Base-by-base conservation (phyloP, 2,888 invertebrate species). In the Drosophila melanosoma region DNA sequence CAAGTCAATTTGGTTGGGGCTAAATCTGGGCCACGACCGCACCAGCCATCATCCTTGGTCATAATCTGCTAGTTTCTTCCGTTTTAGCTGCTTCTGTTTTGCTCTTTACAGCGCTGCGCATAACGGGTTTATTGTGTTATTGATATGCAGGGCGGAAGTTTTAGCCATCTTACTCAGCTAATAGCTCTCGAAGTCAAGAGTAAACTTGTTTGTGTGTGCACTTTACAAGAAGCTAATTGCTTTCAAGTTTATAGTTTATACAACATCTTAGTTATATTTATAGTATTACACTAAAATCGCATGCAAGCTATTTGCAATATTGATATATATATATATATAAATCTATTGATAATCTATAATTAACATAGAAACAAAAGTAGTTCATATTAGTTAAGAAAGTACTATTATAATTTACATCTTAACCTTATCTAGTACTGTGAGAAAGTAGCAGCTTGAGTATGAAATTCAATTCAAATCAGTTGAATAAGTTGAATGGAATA, bases 91-190 rank as follows among this genome's bases (percentile, higher is more conserved):
- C 33, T 62, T 69, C 36, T 59, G 36, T 62, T 74, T 65, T 29
- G 52, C 33, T 48, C 48, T 63, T 29, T 45, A 42, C 62, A 40
- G 69, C 59, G 26, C 58, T 79, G 63, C 40, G 23, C 59, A 56
- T 60, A 87, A 75, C 58, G 65, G 85, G 85, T 80, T 82, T 83
- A 71, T 69, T 74, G 49, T 29, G 69, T 73, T 85, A 82, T 83
- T 73, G 85, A 82, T 79, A 82, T 76, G 82, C 76, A 75, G 69
- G 69, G 51, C 69, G 76, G 75, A 82, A 79, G 79, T 59, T 56
- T 57, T 33, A 74, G 62, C 68, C 64, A 63, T 76, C 49, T 40
- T 56, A 36, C 23, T 42, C 40, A 42, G 20, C 73, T 71, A 71
- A 48, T 35, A 45, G 72, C 38, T 17, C 53, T 71, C 38, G n/a